These are phyloP conservation scores for Cataglyphis cursor DNA, from an alignment of 2,888 invertebrate species.

Conservation along the genomic window DNA sequence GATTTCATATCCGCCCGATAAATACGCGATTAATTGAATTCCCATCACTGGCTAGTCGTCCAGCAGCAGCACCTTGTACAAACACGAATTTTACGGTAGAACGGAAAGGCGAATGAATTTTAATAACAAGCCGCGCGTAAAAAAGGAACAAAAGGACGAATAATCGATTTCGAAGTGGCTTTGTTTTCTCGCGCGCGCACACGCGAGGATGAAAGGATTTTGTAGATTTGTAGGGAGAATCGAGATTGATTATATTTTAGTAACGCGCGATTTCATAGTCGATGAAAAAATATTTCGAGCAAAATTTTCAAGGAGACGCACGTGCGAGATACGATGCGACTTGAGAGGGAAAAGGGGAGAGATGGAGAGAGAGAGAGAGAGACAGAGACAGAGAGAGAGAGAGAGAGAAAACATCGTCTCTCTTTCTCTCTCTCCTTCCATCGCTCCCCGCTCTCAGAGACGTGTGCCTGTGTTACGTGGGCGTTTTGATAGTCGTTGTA, in stretches of 20 bases:
- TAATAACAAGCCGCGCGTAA: conserved; percentile 38
- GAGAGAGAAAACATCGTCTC: not conserved
- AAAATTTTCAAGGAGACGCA: not conserved
- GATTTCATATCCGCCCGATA: conserved; percentile 34
- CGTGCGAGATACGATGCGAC: conserved; percentile 17
- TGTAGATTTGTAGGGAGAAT: conserved; percentile 71
- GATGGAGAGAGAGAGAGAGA: not conserved
- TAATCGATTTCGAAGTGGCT: conserved; percentile 31
- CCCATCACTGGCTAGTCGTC: conserved; percentile 29
- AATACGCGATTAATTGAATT: conserved; percentile 49
- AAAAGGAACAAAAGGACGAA: conserved; percentile 15
- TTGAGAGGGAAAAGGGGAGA: not conserved
- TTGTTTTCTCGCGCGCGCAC: conserved; percentile 29
- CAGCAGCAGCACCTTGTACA: conserved; percentile 46
- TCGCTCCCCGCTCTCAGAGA: conserved; percentile 23
- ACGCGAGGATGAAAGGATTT: conserved; percentile 55
- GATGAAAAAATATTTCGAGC: not conserved
- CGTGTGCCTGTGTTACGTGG: conserved; percentile 40
- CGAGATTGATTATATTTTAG: conserved; percentile 82
- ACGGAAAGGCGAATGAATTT: conserved; percentile 41
- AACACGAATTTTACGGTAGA: conserved; percentile 40
- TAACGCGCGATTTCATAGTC: conserved; percentile 62
- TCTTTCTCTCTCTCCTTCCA: conserved; percentile 19
- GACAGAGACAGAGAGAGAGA: not conserved
- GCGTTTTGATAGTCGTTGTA: conserved; percentile 35